Evolutionary conservation across 2,888 invertebrate species (phyloP).

Genomic region (Salticus scenicus): DNA sequence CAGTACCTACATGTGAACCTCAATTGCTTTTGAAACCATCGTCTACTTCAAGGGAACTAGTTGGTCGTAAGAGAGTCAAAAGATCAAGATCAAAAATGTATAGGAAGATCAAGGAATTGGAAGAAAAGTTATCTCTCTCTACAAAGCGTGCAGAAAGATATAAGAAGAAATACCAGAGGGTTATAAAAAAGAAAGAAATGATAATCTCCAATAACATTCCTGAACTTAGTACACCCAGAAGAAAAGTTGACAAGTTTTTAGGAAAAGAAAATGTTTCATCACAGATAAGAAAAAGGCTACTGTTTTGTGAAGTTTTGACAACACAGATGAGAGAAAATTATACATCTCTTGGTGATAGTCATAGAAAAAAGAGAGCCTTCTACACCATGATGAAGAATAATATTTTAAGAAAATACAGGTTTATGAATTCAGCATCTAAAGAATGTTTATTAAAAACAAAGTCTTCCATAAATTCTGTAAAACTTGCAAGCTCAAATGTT

Average conservation of each 20-base stretch:
- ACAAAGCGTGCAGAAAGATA: not conserved
- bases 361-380: not conserved
- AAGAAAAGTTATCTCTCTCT: slow-evolving; percentile 1
- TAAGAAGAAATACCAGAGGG: not conserved
- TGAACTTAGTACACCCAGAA: not conserved
- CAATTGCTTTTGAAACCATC: not conserved
- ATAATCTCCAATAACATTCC: not conserved
- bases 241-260: not conserved
- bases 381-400: not conserved
- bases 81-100: not conserved
- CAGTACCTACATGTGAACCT: not conserved
- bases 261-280: not conserved
- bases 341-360: not conserved
- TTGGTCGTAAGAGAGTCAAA: not conserved
- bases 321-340: not conserved
- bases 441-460: not conserved
- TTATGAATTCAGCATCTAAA: not conserved
- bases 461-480: not conserved
- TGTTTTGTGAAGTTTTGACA: not conserved
- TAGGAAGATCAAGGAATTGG: not conserved
- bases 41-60: not conserved
- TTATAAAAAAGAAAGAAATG: not conserved
- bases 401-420: not conserved
- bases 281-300: not conserved
- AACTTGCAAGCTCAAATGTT: not conserved